These are phyloP conservation scores for Petromus typicus DNA, from an alignment of 2,113 vertebrate species.

Conservation along the genomic window DNA sequence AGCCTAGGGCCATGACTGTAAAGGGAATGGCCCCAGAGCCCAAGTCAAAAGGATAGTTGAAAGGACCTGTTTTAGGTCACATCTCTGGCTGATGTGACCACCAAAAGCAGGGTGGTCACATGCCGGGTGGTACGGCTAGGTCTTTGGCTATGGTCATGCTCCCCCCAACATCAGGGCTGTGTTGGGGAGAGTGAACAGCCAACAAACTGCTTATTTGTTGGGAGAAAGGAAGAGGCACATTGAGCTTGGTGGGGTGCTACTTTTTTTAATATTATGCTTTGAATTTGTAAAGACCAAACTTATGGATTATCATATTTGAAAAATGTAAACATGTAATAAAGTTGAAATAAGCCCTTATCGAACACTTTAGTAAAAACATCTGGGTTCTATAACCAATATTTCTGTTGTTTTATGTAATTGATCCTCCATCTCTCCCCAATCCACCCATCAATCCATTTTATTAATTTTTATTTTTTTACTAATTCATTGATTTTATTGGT, in stretches of 20 bases:
- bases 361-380: neutral
- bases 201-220: neutral
- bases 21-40: rapidly evolving
- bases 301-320: neutral
- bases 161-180: neutral
- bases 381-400: neutral
- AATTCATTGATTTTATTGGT: too few species aligned
- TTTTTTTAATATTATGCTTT: neutral
- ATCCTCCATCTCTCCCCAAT: neutral
- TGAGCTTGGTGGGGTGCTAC: too few species aligned
- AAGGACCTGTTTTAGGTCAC: too few species aligned
- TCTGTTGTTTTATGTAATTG: neutral
- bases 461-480: too few species aligned
- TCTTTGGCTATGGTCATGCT: neutral
- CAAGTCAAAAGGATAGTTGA: rapidly evolving
- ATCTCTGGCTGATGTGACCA: neutral
- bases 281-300: neutral
- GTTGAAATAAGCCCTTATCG: neutral
- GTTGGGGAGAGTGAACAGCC: too few species aligned
- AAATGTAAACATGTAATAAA: neutral
- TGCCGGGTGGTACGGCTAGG: rapidly evolving
- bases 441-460: too few species aligned
- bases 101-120: too few species aligned
- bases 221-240: too few species aligned
- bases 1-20: rapidly evolving